A percentile compares a stretch with the other conserved stretches of the same genome.
phyloP scores from a whole-genome alignment of 2,113 vertebrate genomes.

The Dolichotis patagonum region DNA sequence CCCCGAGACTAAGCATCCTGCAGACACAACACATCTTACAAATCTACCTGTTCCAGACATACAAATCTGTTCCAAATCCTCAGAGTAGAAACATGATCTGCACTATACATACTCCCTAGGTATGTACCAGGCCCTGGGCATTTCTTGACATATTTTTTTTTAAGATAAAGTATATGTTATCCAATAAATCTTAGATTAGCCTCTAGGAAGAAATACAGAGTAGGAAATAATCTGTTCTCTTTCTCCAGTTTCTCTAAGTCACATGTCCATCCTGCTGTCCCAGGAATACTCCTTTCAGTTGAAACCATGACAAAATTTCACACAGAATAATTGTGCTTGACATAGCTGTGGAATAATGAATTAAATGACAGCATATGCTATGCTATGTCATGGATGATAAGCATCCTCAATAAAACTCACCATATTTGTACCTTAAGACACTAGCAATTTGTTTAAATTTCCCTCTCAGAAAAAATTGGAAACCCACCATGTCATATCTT shows the following conservation, averaged over 20 bases:
- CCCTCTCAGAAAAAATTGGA: background rate
- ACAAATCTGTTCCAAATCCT: background rate
- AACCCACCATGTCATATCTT: background rate
- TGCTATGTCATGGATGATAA: background rate
- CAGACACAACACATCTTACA: background rate
- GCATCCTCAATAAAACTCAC: background rate
- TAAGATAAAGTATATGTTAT: background rate
- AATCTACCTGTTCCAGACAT: background rate
- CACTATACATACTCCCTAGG: background rate
- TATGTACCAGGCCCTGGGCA: no score
- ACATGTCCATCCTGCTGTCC: background rate
- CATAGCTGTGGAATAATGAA: background rate
- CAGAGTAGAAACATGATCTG: background rate
- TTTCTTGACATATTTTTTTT: background rate
- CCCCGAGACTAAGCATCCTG: background rate
- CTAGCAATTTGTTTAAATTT: background rate
- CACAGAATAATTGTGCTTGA: background rate
- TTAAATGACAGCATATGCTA: rapidly evolving
- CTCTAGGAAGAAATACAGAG: background rate
- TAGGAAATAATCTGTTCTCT: background rate
- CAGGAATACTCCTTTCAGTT: background rate
- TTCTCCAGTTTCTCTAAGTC: background rate
- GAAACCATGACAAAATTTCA: background rate
- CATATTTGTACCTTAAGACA: background rate
- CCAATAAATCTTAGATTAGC: background rate